Base-by-base conservation (phyloP, 2,113 vertebrate genomes). In the Callocephalon fimbriatum region DNA sequence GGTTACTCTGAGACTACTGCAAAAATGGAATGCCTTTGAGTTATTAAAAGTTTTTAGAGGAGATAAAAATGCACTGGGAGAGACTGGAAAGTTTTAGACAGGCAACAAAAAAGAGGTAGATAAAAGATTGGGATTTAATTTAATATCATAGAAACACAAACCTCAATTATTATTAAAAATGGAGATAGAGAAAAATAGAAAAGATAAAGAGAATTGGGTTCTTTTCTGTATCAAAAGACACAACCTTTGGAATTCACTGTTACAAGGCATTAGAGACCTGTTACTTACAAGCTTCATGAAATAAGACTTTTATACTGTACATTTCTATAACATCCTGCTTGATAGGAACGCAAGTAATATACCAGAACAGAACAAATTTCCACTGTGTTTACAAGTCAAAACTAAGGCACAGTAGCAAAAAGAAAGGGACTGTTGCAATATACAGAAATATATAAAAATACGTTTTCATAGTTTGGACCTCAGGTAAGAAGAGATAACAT, bases 101-200 rank as follows among this genome's bases (percentile, higher is more conserved):
- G 22, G 7, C 22, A 79, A n/a, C 1, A 59, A 53, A 37, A 10
- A 1, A 1, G 2, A 45, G 4, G 7, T 5, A 42, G 21, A 53
- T 31, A 53, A 47, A 66, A 76, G 17, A 58, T 1, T 40, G 13
- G 6, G 1, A 12, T 17, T 37, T 51, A 44, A 62, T 5, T 44
- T 4, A 58, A 48, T 58, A 73, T 2, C 2, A 47, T 7, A 9
- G 31, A 85, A 88, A 42, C 20, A 31, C 1, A 74, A 51, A n/a
- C 7, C 0, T 0, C 7, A 66, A n/a, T 67, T 71, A 32, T 59
- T 77, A 42, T 67, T 73, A 79, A 74, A 66, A 79, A 59, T 10
- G 0, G 14, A 62, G 12, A 45, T 13, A 3, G 1, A 4, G 19
- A 56, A 76, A 86, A 63, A 15, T 13, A 50, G 8, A 63, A 16